These are phyloP conservation scores for Limnephilus rhombicus DNA, from an alignment of 2,888 invertebrate genomes.

Conservation along the genomic window DNA sequence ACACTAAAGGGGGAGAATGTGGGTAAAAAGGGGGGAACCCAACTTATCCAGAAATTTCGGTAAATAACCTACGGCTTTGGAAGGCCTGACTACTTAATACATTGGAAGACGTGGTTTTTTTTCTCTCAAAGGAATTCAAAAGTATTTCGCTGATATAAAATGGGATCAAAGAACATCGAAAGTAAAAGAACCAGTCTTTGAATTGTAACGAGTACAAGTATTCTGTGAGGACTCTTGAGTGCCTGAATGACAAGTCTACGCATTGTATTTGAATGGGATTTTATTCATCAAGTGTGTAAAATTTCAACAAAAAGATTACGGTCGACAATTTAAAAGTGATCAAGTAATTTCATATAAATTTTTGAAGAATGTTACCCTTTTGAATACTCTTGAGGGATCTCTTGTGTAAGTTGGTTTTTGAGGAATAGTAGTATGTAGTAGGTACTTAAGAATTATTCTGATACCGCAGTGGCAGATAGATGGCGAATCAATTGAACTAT, in stretches of 20 bases:
- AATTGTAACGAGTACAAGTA: not conserved
- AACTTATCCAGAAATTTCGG: conserved; percentile 13
- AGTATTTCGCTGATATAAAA: conserved; percentile 3
- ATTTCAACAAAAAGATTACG: not conserved
- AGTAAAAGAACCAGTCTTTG: not conserved
- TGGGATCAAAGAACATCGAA: conserved; percentile 25
- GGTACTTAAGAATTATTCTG: not conserved
- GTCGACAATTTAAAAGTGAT: not conserved
- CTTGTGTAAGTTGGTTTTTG: not conserved
- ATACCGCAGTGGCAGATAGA: not conserved
- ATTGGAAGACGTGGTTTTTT: conserved; percentile 16
- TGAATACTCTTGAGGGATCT: not conserved
- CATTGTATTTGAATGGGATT: not conserved
- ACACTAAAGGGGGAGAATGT: not conserved
- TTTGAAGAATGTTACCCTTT: not conserved
- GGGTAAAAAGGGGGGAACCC: not conserved
- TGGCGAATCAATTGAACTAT: too few species aligned
- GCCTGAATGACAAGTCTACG: not conserved
- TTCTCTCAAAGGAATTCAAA: conserved; percentile 31
- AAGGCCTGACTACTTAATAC: not conserved
- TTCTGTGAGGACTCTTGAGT: not conserved
- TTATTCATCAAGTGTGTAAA: not conserved
- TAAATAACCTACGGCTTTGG: conserved; percentile 23
- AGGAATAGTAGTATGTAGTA: too few species aligned
- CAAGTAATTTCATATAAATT: not conserved